Base-by-base conservation (phyloP, 1,140 invertebrate species). In the Palaemon carinicauda region DNA sequence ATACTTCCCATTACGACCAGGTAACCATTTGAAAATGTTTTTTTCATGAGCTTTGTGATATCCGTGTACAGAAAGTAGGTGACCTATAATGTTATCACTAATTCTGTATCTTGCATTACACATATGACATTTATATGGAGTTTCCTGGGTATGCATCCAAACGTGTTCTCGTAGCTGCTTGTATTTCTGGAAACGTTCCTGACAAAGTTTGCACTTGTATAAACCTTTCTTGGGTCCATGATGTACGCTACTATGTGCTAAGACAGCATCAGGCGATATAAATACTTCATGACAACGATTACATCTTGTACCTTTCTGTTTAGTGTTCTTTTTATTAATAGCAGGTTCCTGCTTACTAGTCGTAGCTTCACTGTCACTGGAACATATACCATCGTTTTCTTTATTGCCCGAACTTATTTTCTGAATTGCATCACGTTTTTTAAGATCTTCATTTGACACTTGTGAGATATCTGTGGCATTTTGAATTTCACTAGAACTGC, bases 171-270 rank as follows among this genome's bases (percentile, higher is more conserved):
- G 56, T 5, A 86, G 50, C 65, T 86, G 83, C 50, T 86, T 86
- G 31, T 86, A 86, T 79, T 86, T 86, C 10, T 27, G 15, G 10
- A 86, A 4, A 29, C 51, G 79, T 0, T 33, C 41, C 17, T 79
- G 83, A 41, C 83, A 86, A 14, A 86, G 60, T 71, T 86, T 86
- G 51, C 83, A 86, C 27, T 80, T 86, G 21, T 86, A 86, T 31
- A 80, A 86, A 17, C 83, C 83, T 69, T 86, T 86, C 77, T 86
- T 86, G 53, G 83, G 83, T 50, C 83, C 83, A 54, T 86, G 83
- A 60, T 86, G 83, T 33, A 86, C 77, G 54, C 83, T 86, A 29
- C 83, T 86, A 29, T 86, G 83, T 29, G 83, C 83, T 24, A 86
- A 56, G 41, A 86, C 83, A 50, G 83, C 83, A 12, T 86, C 83